These are phyloP conservation scores for Leptura quadrifasciata DNA, from an alignment of 2,888 invertebrate genomes.

Conservation along the genomic window DNA sequence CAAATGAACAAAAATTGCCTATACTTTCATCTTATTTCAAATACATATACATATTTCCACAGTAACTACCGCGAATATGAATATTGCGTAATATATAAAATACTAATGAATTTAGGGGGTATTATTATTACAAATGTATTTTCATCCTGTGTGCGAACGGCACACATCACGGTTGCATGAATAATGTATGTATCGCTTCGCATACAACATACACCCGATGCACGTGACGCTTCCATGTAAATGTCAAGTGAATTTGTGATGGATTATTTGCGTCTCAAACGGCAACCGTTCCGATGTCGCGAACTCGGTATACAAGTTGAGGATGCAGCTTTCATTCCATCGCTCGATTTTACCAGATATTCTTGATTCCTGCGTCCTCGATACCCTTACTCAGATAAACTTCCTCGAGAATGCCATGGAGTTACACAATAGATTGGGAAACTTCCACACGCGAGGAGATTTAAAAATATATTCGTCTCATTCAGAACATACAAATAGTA, in stretches of 20 bases:
- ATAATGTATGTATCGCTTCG: constrained; percentile 45
- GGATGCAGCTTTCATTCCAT: constrained; percentile 16
- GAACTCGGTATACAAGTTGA: constrained; percentile 10
- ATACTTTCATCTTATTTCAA: no score
- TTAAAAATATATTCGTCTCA: background rate
- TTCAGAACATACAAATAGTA: background rate
- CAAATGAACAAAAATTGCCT: no score
- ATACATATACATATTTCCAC: no score
- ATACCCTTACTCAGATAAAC: background rate
- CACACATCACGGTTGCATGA: constrained; percentile 60
- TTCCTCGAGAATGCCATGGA: background rate
- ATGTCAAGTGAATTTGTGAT: constrained; percentile 68
- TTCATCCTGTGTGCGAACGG: constrained; percentile 42
- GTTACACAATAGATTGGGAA: background rate
- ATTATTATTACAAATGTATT: constrained; percentile 11
- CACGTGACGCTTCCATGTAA: constrained; percentile 65
- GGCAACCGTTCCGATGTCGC: constrained; percentile 44
- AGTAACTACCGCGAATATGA: background rate
- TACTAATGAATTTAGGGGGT: constrained; percentile 9
- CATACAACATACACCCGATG: constrained; percentile 42
- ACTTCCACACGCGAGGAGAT: background rate
- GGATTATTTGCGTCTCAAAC: constrained; percentile 65
- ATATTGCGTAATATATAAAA: background rate
- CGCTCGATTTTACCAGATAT: constrained; percentile 22
- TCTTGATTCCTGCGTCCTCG: background rate